Evolutionary conservation across 30 jellyfish, hydroid and myxozoan species (phyloP).

Genomic region (Hydra vulgaris): DNA sequence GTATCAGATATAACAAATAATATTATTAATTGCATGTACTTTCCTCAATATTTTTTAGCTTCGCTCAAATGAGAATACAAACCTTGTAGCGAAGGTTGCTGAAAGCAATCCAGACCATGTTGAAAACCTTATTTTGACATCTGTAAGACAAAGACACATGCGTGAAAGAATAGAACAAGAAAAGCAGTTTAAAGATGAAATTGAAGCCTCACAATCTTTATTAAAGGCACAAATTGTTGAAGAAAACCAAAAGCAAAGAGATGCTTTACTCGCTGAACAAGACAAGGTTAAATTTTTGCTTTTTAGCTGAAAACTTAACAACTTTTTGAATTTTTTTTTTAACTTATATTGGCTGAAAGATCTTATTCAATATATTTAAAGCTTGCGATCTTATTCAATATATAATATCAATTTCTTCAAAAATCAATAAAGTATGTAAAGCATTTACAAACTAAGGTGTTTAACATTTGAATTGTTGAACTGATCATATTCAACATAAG

Average conservation of each 20-base stretch:
- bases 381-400: too few relatives aligned
- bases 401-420: too few relatives aligned
- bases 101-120: slow-evolving; percentile 51
- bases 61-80: slow-evolving; percentile 60
- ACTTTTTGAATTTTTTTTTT: too few relatives aligned
- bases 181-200: slow-evolving; percentile 60
- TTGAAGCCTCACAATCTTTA: slow-evolving; percentile 56
- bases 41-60: slow-evolving; percentile 49
- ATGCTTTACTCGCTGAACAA: slow-evolving; percentile 57
- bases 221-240: slow-evolving; percentile 51
- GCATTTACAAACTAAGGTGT: too few relatives aligned
- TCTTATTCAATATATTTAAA: neutral
- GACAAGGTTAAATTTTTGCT: slow-evolving; percentile 55
- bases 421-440: too few relatives aligned
- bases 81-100: slow-evolving; percentile 44
- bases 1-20: too few relatives aligned
- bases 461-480: too few relatives aligned
- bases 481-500: too few relatives aligned
- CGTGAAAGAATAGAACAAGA: slow-evolving; percentile 86
- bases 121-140: slow-evolving; percentile 63
- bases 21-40: too few relatives aligned
- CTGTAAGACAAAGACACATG: slow-evolving; percentile 89
- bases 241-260: slow-evolving; percentile 54
- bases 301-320: too few relatives aligned
- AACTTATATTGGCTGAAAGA: neutral